Percentiles rank a stretch among this genome's conserved stretches.
Evolutionary conservation across 2,888 invertebrate species (phyloP).

Genomic region (Scaptomyza caliginosa): DNA sequence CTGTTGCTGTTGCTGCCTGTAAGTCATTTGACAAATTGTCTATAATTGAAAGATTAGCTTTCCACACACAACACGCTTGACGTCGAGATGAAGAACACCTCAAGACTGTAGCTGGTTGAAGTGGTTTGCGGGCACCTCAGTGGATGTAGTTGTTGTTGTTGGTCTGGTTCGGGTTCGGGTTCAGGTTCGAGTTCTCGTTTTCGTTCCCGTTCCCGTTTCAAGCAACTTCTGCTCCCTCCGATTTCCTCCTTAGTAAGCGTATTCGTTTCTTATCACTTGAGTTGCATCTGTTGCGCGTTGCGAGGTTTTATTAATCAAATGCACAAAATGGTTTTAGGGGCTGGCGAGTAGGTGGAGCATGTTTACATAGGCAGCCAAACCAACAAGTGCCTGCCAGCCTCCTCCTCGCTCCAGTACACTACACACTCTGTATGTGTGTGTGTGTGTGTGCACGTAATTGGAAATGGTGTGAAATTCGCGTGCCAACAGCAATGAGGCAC

Average conservation of each 20-base stretch:
- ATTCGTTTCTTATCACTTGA: slow-evolving; percentile 71
- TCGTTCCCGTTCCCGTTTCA: slow-evolving; percentile 5
- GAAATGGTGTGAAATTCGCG: slow-evolving; percentile 79
- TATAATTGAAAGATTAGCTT: slow-evolving; percentile 84
- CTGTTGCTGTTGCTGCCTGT: slow-evolving; percentile 60
- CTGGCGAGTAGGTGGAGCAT: slow-evolving; percentile 76
- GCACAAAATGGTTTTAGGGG: slow-evolving; percentile 78
- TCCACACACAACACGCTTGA: slow-evolving; percentile 74
- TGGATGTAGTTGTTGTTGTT: slow-evolving; percentile 5
- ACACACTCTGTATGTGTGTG: neutral
- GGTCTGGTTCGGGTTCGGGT: slow-evolving; percentile 8
- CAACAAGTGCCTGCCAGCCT: slow-evolving; percentile 63
- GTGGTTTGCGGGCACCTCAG: slow-evolving; percentile 1
- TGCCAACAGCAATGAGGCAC: slow-evolving; percentile 52
- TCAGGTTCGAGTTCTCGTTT: slow-evolving; percentile 25
- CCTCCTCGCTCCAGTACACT: slow-evolving; percentile 8
- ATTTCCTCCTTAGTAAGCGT: slow-evolving; percentile 27
- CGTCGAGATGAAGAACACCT: slow-evolving; percentile 67
- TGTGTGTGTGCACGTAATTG: slow-evolving; percentile 56
- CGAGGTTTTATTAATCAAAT: slow-evolving; percentile 83
- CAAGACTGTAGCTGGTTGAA: slow-evolving; percentile 25
- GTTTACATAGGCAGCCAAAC: slow-evolving; percentile 71
- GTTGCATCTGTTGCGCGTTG: slow-evolving; percentile 76
- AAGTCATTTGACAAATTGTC: slow-evolving; percentile 84
- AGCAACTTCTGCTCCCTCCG: slow-evolving; percentile 14